Percentiles rank a stretch among this genome's conserved stretches.
These are phyloP conservation scores for Cosmia pyralina DNA, from an alignment of 2,888 invertebrate species.

Conservation along the genomic window DNA sequence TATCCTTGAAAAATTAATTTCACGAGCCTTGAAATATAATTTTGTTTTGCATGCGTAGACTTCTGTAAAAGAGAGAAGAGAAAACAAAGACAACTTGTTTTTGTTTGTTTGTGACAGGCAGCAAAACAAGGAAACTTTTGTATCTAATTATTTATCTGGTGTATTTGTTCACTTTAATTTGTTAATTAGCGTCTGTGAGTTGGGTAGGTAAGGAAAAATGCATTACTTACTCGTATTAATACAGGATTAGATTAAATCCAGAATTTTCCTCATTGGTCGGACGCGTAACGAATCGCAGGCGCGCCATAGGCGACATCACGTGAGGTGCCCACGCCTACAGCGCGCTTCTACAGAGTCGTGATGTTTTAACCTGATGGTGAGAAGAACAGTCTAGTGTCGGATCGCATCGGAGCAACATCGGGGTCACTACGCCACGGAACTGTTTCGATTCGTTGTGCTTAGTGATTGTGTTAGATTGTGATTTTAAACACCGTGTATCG, in stretches of 20 bases:
- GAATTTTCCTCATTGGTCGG: no score
- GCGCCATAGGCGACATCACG: no score
- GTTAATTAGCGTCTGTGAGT: background rate
- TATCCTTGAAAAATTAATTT: background rate
- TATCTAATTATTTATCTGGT: background rate
- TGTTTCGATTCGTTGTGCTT: no score
- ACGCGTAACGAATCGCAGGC: no score
- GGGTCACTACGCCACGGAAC: no score
- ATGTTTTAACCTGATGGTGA: no score
- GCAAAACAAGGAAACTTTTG: background rate
- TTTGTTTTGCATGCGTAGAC: background rate
- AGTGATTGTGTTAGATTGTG: no score
- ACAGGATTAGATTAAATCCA: background rate
- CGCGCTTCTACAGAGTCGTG: no score
- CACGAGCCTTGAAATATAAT: background rate
- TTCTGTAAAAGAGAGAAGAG: background rate
- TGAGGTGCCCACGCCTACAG: no score
- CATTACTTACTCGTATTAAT: background rate
- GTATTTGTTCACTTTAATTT: background rate
- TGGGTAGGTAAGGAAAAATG: background rate
- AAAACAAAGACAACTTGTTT: background rate
- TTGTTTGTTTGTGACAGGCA: background rate
- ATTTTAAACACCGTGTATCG: no score
- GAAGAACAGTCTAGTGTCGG: no score
- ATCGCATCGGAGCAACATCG: no score